Conservation (phyloP, 1,140 invertebrate genomes). For the Sycophila sp. region DNA sequence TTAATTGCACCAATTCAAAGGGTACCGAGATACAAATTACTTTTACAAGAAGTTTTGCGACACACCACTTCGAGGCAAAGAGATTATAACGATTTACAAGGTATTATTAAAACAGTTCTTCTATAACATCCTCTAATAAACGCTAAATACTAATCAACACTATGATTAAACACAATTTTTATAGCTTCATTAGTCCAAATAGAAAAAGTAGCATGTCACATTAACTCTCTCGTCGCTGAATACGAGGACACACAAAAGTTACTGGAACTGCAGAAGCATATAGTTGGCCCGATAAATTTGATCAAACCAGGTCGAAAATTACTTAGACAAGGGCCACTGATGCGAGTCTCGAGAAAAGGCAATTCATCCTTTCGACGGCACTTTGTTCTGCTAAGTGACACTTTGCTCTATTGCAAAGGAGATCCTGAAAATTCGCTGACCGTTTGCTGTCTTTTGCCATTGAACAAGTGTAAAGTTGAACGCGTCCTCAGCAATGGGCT, state of each 20-base stretch:
- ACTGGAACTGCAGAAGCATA: slow-evolving; percentile 73
- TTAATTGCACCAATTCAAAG: slow-evolving; percentile 82
- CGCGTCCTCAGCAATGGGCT: slow-evolving; percentile 67
- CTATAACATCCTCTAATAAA: neutral
- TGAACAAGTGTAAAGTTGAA: slow-evolving; percentile 71
- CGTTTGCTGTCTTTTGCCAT: slow-evolving; percentile 70
- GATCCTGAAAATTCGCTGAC: slow-evolving; percentile 67
- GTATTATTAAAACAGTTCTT: too few species aligned
- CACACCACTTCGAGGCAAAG: slow-evolving; percentile 71
- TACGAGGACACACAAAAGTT: slow-evolving; percentile 78
- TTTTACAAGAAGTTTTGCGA: slow-evolving; percentile 75
- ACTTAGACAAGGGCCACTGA: slow-evolving; percentile 76
- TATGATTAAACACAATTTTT: neutral
- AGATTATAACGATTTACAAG: slow-evolving; percentile 69
- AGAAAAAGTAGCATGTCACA: slow-evolving; percentile 75
- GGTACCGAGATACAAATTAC: slow-evolving; percentile 78
- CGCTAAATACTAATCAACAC: neutral
- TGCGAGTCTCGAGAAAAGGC: slow-evolving; percentile 71
- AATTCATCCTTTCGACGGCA: slow-evolving; percentile 69
- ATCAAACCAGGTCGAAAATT: slow-evolving; percentile 75
- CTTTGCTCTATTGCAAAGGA: slow-evolving; percentile 71
- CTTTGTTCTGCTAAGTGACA: slow-evolving; percentile 61
- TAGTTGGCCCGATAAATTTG: slow-evolving; percentile 71
- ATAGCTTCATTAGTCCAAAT: slow-evolving; percentile 75
- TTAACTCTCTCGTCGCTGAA: slow-evolving; percentile 76